phyloP scores from a whole-genome alignment of 2,113 vertebrate genomes.

The Nothoprocta pentlandii region DNA sequence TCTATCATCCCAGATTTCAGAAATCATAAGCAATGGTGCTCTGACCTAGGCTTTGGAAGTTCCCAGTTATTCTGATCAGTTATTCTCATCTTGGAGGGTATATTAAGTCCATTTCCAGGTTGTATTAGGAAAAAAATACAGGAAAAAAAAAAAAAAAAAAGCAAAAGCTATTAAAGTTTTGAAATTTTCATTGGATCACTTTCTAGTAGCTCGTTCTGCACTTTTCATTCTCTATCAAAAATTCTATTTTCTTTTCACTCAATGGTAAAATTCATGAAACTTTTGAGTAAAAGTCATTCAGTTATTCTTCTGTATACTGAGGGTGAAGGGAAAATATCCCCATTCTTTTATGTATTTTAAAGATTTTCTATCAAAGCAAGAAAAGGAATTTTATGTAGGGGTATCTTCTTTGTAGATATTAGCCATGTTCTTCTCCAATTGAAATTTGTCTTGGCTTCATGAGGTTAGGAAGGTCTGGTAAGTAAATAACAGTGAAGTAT shows the following conservation, averaged over 20 bases:
- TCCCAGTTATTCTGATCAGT: neutral
- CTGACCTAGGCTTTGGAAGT: neutral
- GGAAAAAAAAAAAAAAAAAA: neutral
- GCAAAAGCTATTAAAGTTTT: neutral
- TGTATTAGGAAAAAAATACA: neutral
- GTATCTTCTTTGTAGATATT: neutral
- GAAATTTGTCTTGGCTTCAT: neutral
- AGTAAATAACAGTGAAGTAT: neutral
- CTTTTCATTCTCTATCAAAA: neutral
- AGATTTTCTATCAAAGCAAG: neutral
- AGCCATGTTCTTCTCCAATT: neutral
- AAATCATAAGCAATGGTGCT: neutral
- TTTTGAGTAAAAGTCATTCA: neutral
- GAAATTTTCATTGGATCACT: neutral
- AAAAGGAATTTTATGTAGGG: neutral
- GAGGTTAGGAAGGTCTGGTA: slow-evolving; percentile 4
- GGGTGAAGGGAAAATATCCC: neutral
- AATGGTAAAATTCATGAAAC: neutral
- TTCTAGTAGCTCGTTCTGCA: neutral
- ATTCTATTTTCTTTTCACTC: neutral
- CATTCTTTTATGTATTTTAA: neutral
- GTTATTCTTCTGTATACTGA: neutral
- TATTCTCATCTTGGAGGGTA: neutral
- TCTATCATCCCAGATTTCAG: neutral
- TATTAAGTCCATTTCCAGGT: neutral